A percentile compares a stretch with the other conserved stretches of the same genome.
Conservation (phyloP, 2,113 vertebrate genomes). For the Lepus europaeus region DNA sequence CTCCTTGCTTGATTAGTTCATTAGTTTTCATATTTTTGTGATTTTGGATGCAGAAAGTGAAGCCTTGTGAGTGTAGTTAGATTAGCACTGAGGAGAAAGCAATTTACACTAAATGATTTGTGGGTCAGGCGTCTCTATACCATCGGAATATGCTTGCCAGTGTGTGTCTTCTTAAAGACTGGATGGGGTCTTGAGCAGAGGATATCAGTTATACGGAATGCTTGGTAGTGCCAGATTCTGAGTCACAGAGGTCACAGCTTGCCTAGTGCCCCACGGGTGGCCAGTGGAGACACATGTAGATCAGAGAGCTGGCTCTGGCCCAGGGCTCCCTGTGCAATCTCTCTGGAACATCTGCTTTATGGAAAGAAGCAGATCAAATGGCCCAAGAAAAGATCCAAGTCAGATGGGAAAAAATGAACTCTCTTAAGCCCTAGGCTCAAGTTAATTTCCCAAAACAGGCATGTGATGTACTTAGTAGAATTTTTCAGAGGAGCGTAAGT, state of each 20-base stretch:
- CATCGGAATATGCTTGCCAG: neutral
- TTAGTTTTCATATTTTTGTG: conserved; percentile 36
- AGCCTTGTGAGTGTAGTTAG: neutral
- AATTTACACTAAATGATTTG: neutral
- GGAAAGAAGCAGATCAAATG: conserved; percentile 69
- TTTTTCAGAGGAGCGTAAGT: conserved; percentile 48
- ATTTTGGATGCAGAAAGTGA: conserved; percentile 2
- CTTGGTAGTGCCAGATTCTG: conserved; percentile 51
- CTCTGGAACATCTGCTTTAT: conserved; percentile 73
- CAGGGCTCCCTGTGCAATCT: conserved; percentile 38
- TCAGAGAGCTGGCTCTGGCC: conserved; percentile 54
- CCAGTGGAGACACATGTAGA: conserved; percentile 47
- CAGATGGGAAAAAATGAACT: conserved; percentile 70
- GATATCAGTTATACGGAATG: conserved; percentile 65
- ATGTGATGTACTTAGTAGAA: neutral
- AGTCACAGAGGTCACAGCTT: conserved; percentile 47
- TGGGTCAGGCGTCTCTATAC: neutral
- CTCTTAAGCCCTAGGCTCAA: conserved; percentile 64
- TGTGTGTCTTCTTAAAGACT: neutral
- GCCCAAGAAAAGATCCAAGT: conserved; percentile 70
- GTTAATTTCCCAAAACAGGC: conserved; percentile 39
- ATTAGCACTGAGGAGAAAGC: neutral
- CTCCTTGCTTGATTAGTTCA: neutral
- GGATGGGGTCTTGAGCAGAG: neutral
- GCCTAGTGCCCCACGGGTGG: conserved; percentile 30